Percentiles rank a stretch among this genome's conserved stretches.
phyloP scores from a whole-genome alignment of 2,888 invertebrate genomes.

The Acronicta aceris region DNA sequence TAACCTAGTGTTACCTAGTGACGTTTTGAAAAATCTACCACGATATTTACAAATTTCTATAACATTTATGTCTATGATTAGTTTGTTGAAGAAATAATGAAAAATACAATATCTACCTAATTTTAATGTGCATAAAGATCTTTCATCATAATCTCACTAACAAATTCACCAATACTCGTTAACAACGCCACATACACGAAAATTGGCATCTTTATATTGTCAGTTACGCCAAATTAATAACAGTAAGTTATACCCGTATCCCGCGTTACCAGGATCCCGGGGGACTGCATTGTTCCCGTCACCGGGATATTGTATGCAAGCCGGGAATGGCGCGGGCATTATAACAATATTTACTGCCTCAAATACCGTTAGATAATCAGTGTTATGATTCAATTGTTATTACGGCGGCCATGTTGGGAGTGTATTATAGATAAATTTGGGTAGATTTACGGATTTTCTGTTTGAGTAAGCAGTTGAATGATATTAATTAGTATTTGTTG shows the following conservation, averaged over 20 bases:
- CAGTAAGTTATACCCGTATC: constrained; percentile 57
- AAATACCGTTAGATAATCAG: constrained; percentile 49
- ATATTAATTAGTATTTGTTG: constrained; percentile 16
- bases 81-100: too few species aligned
- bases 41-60: too few species aligned
- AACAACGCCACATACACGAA: constrained; percentile 42
- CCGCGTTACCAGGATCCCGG: constrained; percentile 57
- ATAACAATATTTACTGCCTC: constrained; percentile 52
- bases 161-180: constrained; percentile 20
- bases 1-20: too few species aligned
- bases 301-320: constrained; percentile 56
- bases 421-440: constrained; percentile 28
- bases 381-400: constrained; percentile 51
- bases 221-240: constrained; percentile 60
- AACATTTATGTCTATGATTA: too few species aligned
- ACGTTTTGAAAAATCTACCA: too few species aligned
- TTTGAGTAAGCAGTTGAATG: constrained; percentile 7
- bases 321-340: constrained; percentile 48
- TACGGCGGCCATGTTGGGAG: constrained; percentile 27
- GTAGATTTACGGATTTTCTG: constrained; percentile 19
- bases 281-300: constrained; percentile 64
- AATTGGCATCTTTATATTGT: constrained; percentile 62
- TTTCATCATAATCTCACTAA: constrained; percentile 11
- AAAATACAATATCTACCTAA: too few species aligned
- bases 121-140: neutral